A percentile compares a stretch with the other conserved stretches of the same genome.
Conservation (phyloP, 2,797 vertebrate genomes). For the Microctenopoma lineatum region DNA sequence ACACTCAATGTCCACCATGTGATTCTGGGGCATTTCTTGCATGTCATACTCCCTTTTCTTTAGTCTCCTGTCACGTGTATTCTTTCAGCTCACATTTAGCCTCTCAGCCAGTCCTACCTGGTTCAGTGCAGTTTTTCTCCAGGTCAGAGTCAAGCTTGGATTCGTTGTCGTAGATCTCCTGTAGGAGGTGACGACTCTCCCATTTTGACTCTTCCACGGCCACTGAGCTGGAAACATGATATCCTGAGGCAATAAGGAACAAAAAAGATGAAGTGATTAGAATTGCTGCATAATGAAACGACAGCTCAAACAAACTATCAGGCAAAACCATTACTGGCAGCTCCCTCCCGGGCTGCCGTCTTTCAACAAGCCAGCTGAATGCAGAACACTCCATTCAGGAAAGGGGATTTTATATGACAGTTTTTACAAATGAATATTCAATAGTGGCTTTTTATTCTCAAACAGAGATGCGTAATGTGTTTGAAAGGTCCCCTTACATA, state of each 20-base stretch:
- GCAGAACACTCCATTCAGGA: conserved; percentile 4
- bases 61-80: background rate
- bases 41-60: no score
- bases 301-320: conserved; percentile 9
- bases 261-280: conserved; percentile 1
- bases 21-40: no score
- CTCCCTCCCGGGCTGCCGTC: background rate
- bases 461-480: background rate
- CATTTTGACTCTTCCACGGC: conserved; percentile 68
- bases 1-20: no score
- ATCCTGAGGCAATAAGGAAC: conserved; percentile 68
- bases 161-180: conserved; percentile 76
- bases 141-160: conserved; percentile 72
- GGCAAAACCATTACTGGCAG: conserved; percentile 27
- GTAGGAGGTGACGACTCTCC: conserved; percentile 86
- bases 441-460: background rate
- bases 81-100: background rate
- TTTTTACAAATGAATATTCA: background rate
- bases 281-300: conserved; percentile 1
- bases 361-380: conserved; percentile 7
- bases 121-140: conserved; percentile 91
- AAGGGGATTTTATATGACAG: conserved; percentile 16
- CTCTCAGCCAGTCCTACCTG: conserved; percentile 80
- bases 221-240: conserved; percentile 70
- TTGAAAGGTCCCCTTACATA: conserved; percentile 2